These are phyloP conservation scores for Portunus trituberculatus DNA, from an alignment of 1,140 invertebrate genomes.

Conservation along the genomic window DNA sequence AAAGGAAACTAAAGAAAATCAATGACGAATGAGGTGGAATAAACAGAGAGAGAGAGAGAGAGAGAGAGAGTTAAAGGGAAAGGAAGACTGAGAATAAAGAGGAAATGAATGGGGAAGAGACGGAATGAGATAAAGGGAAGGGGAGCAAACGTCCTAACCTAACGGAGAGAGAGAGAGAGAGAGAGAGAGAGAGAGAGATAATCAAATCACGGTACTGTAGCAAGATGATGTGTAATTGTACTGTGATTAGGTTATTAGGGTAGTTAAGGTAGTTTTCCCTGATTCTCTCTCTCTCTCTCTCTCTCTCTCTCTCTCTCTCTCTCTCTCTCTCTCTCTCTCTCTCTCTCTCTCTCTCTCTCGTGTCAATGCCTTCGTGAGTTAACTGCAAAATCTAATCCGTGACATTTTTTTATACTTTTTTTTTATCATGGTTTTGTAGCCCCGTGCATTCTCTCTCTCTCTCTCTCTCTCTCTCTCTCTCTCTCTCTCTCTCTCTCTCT, in stretches of 20 bases:
- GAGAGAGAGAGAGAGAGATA: too few species aligned
- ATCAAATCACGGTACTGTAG: too few species aligned
- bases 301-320: constrained; percentile 23
- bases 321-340: constrained; percentile 13
- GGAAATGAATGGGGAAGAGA: too few species aligned
- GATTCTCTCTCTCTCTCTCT: constrained; percentile 23
- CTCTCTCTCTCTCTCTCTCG: constrained; percentile 23
- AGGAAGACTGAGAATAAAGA: neutral
- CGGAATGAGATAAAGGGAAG: neutral
- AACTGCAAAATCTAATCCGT: too few species aligned
- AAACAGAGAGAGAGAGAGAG: constrained; percentile 38
- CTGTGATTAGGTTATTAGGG: too few species aligned
- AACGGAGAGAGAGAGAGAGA: neutral
- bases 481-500: neutral
- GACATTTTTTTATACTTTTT: neutral
- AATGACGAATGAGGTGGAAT: neutral
- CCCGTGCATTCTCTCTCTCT: too few species aligned
- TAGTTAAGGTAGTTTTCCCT: too few species aligned
- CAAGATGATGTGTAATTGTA: too few species aligned
- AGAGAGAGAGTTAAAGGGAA: neutral
- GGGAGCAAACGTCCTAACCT: neutral
- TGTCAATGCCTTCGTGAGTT: neutral
- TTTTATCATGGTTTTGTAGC: neutral
- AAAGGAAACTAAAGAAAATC: too few species aligned
- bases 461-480: neutral